A percentile compares a stretch with the other conserved stretches of the same genome.
These are phyloP conservation scores for Melanotaenia nigrans DNA, from an alignment of 2,797 vertebrate genomes.

Conservation along the genomic window DNA sequence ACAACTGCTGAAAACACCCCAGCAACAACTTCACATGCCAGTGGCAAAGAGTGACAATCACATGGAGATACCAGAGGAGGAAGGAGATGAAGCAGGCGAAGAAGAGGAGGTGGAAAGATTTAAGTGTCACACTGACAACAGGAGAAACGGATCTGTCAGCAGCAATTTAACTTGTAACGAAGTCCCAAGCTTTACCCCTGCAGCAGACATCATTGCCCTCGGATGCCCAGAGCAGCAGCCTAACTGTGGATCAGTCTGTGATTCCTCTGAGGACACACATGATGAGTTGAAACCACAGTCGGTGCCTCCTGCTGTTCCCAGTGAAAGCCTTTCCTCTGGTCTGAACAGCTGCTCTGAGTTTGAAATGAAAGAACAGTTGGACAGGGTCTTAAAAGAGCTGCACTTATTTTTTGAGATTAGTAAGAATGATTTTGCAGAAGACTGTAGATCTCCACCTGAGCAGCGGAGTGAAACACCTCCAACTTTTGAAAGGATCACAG, in stretches of 20 bases:
- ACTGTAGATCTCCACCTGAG: conserved; percentile 60
- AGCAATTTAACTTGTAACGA: conserved; percentile 34
- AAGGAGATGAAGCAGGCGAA: background rate
- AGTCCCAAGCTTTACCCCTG: conserved; percentile 33
- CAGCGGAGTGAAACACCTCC: conserved; percentile 29
- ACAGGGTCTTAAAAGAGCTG: conserved; percentile 88
- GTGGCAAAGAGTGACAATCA: conserved; percentile 32
- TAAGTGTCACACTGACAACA: conserved; percentile 33
- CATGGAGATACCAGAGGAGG: conserved; percentile 23
- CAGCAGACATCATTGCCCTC: conserved; percentile 26
- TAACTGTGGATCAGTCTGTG: conserved; percentile 16
- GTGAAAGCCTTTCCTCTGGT: conserved; percentile 1
- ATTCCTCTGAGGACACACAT: conserved; percentile 20
- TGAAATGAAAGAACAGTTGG: conserved; percentile 86
- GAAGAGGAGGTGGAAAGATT: conserved; percentile 32
- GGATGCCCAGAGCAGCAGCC: conserved; percentile 16
- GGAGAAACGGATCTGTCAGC: conserved; percentile 27
- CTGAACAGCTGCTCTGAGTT: conserved; percentile 58
- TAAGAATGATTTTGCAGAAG: conserved; percentile 54
- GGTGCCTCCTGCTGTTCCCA: conserved; percentile 5
- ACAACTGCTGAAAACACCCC: conserved; percentile 54
- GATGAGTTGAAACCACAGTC: conserved; percentile 27
- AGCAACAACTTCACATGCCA: conserved; percentile 25
- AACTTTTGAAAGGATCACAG: conserved; percentile 36
- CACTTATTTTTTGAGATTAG: conserved; percentile 86